These are phyloP conservation scores for Cherax quadricarinatus DNA, from an alignment of 1,140 invertebrate genomes.

Conservation along the genomic window DNA sequence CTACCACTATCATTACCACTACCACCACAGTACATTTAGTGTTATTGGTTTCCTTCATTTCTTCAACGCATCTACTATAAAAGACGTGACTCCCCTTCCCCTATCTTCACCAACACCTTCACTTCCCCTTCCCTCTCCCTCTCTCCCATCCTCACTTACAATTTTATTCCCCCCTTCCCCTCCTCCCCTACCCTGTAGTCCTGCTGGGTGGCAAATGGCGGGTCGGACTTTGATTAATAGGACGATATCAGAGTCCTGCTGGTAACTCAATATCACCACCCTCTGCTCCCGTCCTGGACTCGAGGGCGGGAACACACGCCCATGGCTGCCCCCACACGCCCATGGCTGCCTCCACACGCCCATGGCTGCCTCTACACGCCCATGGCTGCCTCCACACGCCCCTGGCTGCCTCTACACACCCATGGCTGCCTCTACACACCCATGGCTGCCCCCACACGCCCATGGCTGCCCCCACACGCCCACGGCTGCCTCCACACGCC, in stretches of 20 bases:
- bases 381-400: background rate
- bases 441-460: too few species aligned
- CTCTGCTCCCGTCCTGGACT: background rate
- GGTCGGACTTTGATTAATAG: conserved; percentile 28
- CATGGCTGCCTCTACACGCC: background rate
- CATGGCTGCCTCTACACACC: too few species aligned
- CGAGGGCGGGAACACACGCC: too few species aligned
- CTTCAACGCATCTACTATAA: background rate
- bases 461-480: background rate
- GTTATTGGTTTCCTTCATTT: background rate
- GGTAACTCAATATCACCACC: conserved; percentile 4
- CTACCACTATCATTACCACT: too few species aligned
- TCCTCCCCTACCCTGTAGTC: background rate
- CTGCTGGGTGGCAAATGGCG: conserved; percentile 30
- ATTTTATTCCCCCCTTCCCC: background rate
- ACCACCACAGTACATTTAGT: background rate
- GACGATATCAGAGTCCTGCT: background rate
- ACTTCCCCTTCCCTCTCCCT: background rate
- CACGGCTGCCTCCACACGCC: conserved; percentile 24
- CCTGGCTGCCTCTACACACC: too few species aligned
- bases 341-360: too few species aligned
- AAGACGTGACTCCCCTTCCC: background rate
- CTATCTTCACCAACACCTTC: background rate
- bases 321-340: background rate
- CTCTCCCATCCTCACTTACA: background rate